Evolutionary conservation across 1,140 invertebrate genomes (phyloP).

Genomic region (Heliconius congener): DNA sequence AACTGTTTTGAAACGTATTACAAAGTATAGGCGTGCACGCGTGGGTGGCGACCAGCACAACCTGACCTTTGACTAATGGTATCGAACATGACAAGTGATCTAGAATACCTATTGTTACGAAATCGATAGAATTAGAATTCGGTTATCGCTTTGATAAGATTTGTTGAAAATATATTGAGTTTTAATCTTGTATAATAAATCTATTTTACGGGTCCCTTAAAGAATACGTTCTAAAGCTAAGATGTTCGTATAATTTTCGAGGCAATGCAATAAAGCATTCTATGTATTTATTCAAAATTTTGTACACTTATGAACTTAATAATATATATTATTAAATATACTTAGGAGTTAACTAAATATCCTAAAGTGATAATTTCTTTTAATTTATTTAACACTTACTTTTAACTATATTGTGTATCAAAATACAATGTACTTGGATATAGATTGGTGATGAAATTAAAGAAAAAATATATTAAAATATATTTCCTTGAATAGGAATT

Average conservation of each 20-base stretch:
- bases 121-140: constrained; percentile 26
- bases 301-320: too few relatives aligned
- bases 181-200: constrained; percentile 13
- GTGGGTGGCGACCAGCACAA: constrained; percentile 35
- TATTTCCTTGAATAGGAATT: too few relatives aligned
- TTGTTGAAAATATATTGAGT: constrained; percentile 6
- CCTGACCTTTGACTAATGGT: constrained; percentile 32
- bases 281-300: too few relatives aligned
- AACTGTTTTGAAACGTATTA: constrained; percentile 39
- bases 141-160: constrained; percentile 22
- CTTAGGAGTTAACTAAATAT: too few relatives aligned
- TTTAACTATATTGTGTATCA: too few relatives aligned
- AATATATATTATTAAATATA: too few relatives aligned
- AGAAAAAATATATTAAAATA: too few relatives aligned
- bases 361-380: too few relatives aligned
- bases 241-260: too few relatives aligned
- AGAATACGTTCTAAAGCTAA: not conserved
- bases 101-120: constrained; percentile 34
- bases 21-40: constrained; percentile 35
- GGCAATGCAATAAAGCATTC: not conserved
- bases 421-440: too few relatives aligned
- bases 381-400: too few relatives aligned
- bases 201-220: not conserved
- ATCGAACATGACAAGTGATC: constrained; percentile 35
- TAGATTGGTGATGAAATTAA: too few relatives aligned